These are phyloP conservation scores for Rhopalosiphum nymphaeae DNA, from an alignment of 2,888 invertebrate species.

Conservation along the genomic window DNA sequence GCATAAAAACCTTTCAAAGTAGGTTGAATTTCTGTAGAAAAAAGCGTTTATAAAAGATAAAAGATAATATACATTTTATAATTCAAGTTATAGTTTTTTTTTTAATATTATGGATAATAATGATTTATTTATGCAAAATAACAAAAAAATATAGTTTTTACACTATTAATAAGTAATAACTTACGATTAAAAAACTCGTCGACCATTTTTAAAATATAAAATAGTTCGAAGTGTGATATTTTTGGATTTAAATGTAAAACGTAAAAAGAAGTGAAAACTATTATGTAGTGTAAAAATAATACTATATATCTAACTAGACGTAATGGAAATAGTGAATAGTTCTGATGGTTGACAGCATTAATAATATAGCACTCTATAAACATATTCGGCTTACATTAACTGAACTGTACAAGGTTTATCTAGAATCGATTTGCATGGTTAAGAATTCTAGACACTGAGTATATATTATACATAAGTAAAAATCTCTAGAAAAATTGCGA, in stretches of 20 bases:
- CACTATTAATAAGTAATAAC: too few relatives aligned
- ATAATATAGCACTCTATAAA: conserved; percentile 32
- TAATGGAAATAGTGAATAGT: neutral
- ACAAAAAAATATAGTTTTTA: neutral
- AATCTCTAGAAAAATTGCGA: neutral
- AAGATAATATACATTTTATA: too few relatives aligned
- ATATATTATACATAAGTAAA: neutral
- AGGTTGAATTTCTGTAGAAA: too few relatives aligned
- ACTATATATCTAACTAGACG: neutral
- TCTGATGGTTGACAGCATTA: conserved; percentile 25
- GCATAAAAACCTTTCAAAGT: too few relatives aligned
- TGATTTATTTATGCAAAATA: neutral
- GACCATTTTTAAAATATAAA: neutral
- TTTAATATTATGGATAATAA: neutral
- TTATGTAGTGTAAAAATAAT: neutral
- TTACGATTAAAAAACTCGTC: neutral
- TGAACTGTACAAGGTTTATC: conserved; percentile 3
- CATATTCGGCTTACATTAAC: conserved; percentile 27
- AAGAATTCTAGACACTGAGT: neutral
- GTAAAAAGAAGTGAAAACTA: neutral
- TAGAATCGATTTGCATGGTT: conserved; percentile 12
- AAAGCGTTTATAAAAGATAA: too few relatives aligned
- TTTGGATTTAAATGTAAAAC: neutral
- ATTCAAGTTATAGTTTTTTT: neutral
- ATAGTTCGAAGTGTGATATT: neutral